phyloP scores from a whole-genome alignment of 2,888 invertebrate genomes.

The Patella ulyssiponensis region DNA sequence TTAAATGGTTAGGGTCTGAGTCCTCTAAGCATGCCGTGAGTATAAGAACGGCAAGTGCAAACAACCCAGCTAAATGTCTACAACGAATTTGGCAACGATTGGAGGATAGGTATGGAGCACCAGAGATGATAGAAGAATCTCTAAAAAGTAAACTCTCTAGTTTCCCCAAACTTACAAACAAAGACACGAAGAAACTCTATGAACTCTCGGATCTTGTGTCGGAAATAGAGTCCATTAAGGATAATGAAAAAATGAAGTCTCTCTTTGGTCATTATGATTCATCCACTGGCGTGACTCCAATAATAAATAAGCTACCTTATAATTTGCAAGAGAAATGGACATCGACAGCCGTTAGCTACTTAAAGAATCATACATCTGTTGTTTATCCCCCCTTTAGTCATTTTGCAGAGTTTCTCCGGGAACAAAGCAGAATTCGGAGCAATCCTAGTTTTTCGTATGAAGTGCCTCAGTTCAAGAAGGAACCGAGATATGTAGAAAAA shows the following conservation, averaged over 20 bases:
- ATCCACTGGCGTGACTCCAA: no score
- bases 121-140: conserved; percentile 31
- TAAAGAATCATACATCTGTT: no score
- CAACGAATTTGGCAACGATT: conserved; percentile 22
- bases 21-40: conserved; percentile 26
- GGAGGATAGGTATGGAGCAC: conserved; percentile 38
- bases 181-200: conserved; percentile 31
- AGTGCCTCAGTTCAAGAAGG: background rate
- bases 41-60: conserved; percentile 31
- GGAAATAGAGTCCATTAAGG: conserved; percentile 35
- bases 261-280: conserved; percentile 38
- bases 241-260: conserved; percentile 25
- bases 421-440: conserved; percentile 29
- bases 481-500: background rate
- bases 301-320: conserved; percentile 39
- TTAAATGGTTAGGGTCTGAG: conserved; percentile 31
- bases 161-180: conserved; percentile 36
- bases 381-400: no score
- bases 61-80: conserved; percentile 22
- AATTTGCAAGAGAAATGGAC: no score
- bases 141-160: conserved; percentile 30
- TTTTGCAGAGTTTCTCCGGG: conserved; percentile 36
- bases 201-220: conserved; percentile 34
- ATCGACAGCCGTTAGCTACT: no score
- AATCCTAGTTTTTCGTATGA: conserved; percentile 34